A percentile compares a stretch with the other conserved stretches of the same genome.
phyloP scores from a whole-genome alignment of 2,888 invertebrate genomes.

The Fabriciana adippe region DNA sequence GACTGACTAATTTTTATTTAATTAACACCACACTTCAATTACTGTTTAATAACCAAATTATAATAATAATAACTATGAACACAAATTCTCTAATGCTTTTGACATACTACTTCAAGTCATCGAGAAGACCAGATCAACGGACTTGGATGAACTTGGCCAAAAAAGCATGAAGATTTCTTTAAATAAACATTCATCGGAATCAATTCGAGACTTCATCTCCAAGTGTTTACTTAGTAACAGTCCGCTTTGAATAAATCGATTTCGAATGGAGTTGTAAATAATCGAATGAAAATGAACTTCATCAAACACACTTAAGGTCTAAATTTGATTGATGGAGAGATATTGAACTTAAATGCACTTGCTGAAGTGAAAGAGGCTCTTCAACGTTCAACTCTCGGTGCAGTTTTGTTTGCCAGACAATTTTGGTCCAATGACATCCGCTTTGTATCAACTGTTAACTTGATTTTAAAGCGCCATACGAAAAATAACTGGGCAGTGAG shows the following conservation, averaged over 20 bases:
- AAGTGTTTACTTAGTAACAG: slow-evolving; percentile 79
- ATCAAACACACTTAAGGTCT: slow-evolving; percentile 33
- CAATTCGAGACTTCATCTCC: slow-evolving; percentile 70
- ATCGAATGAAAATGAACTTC: slow-evolving; percentile 47
- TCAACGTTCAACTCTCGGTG: slow-evolving; percentile 44
- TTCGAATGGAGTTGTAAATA: slow-evolving; percentile 50
- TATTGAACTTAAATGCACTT: slow-evolving; percentile 40
- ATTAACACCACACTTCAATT: slow-evolving; percentile 21
- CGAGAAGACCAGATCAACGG: slow-evolving; percentile 59
- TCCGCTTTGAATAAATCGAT: slow-evolving; percentile 74
- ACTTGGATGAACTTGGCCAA: slow-evolving; percentile 64
- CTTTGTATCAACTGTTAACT: slow-evolving; percentile 52
- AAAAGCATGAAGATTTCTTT: slow-evolving; percentile 70
- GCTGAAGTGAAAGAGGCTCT: slow-evolving; percentile 48
- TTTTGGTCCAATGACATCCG: slow-evolving; percentile 53
- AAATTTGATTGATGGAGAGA: slow-evolving; percentile 29
- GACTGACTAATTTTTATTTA: slow-evolving; percentile 2
- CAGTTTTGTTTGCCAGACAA: slow-evolving; percentile 43
- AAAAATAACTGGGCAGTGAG: slow-evolving; percentile 47
- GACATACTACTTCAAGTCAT: slow-evolving; percentile 64
- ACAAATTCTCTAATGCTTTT: slow-evolving; percentile 54
- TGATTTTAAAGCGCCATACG: slow-evolving; percentile 54
- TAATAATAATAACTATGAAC: slow-evolving; percentile 54
- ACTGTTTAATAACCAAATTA: slow-evolving; percentile 38
- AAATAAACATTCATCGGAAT: slow-evolving; percentile 75